Evolutionary conservation across 1,140 invertebrate species (phyloP).

Genomic region (Hermetia illucens): DNA sequence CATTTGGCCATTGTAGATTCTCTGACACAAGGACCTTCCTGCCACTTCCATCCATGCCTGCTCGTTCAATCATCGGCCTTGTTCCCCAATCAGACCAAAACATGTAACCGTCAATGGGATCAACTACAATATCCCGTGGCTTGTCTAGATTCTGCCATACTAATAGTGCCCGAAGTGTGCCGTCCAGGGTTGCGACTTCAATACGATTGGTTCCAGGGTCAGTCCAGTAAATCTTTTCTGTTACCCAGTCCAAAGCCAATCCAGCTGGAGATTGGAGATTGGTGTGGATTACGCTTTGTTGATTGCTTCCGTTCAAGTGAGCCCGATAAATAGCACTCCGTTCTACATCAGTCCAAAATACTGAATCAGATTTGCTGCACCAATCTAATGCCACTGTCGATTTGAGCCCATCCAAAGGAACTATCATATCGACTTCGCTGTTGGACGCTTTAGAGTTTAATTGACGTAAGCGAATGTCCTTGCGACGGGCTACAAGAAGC

Average conservation of each 20-base stretch:
- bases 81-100: conserved; percentile 86
- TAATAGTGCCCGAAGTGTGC: conserved; percentile 56
- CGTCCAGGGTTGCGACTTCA: conserved; percentile 67
- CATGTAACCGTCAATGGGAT: conserved; percentile 62
- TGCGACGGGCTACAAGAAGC: conserved; percentile 64
- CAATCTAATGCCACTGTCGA: conserved; percentile 72
- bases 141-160: conserved; percentile 69
- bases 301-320: conserved; percentile 58
- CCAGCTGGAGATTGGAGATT: conserved; percentile 50
- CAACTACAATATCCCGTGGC: conserved; percentile 70
- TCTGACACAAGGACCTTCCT: conserved; percentile 49
- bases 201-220: conserved; percentile 68
- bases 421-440: conserved; percentile 56
- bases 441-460: conserved; percentile 42
- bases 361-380: conserved; percentile 62
- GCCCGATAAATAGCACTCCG: conserved; percentile 67
- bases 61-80: conserved; percentile 65
- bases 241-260: conserved; percentile 74
- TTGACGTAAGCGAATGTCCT: conserved; percentile 60
- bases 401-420: conserved; percentile 65
- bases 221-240: conserved; percentile 79
- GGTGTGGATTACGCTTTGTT: conserved; percentile 43
- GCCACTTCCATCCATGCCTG: conserved; percentile 74
- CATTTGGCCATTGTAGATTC: conserved; percentile 67
- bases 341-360: conserved; percentile 82